These are phyloP conservation scores for Cheilosia pagana DNA, from an alignment of 2,888 invertebrate genomes.

Conservation along the genomic window DNA sequence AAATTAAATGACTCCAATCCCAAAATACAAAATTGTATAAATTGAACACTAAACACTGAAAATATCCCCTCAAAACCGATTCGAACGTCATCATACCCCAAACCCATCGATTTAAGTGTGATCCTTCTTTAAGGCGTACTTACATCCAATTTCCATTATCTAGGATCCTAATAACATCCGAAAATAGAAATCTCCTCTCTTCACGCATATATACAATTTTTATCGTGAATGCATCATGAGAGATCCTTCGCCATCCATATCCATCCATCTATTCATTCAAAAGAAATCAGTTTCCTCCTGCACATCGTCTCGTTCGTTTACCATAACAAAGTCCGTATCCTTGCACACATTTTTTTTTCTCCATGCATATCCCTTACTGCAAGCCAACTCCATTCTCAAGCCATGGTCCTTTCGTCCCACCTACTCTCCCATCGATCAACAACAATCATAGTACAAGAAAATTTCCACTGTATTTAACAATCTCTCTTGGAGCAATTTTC, in stretches of 20 bases:
- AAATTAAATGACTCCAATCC: no score
- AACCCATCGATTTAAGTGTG: constrained; percentile 6
- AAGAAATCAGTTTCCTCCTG: constrained; percentile 64
- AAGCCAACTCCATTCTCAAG: neutral
- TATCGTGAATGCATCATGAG: constrained; percentile 14
- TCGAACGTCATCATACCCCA: neutral
- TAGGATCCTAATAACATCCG: constrained; percentile 51
- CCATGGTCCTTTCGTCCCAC: neutral
- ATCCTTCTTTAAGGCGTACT: constrained; percentile 30
- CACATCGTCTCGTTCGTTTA: constrained; percentile 53
- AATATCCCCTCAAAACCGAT: neutral
- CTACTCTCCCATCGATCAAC: constrained; percentile 53
- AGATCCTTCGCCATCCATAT: constrained; percentile 27
- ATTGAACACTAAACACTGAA: no score
- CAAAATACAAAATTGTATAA: no score
- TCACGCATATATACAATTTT: neutral
- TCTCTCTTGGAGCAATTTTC: constrained; percentile 27
- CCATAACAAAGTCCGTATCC: constrained; percentile 49
- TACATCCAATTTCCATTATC: constrained; percentile 60
- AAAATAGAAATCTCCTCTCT: constrained; percentile 36
- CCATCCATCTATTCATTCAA: constrained; percentile 43
- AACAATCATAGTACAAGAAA: constrained; percentile 67
- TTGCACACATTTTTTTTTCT: constrained; percentile 39
- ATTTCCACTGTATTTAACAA: constrained; percentile 71
- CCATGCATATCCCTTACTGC: constrained; percentile 44